These are phyloP conservation scores for Pagetopsis macropterus DNA, from an alignment of 2,797 vertebrate species.

Conservation along the genomic window DNA sequence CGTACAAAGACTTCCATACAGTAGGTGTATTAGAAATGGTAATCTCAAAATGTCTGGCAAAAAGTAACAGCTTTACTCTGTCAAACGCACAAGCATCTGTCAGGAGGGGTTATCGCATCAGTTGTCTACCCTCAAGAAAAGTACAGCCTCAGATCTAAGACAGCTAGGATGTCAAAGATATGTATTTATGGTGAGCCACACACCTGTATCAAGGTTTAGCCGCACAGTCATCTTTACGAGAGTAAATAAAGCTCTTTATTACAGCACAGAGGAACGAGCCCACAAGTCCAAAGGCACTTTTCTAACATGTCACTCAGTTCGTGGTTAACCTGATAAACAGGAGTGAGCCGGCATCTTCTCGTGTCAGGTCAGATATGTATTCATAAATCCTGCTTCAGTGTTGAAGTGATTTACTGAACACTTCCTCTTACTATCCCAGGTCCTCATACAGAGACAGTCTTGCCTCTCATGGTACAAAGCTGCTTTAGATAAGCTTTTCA, in stretches of 20 bases:
- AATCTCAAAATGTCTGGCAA: conserved; percentile 39
- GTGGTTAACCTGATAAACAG: conserved; percentile 63
- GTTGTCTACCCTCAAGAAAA: conserved; percentile 42
- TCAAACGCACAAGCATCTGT: conserved; percentile 23
- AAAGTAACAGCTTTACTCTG: conserved; percentile 35
- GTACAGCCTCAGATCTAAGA: conserved; percentile 48
- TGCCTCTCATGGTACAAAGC: conserved; percentile 8
- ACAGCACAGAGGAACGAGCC: conserved; percentile 52
- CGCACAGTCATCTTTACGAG: conserved; percentile 54
- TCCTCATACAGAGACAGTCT: conserved; percentile 9
- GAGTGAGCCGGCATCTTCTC: conserved; percentile 27
- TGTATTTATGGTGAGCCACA: conserved; percentile 65
- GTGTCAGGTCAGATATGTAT: conserved; percentile 45
- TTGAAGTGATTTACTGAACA: conserved; percentile 50
- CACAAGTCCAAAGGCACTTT: conserved; percentile 39
- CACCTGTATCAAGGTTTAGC: conserved; percentile 69
- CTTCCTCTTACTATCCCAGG: conserved; percentile 22
- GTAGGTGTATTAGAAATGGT: conserved; percentile 20
- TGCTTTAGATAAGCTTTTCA: conserved; percentile 50
- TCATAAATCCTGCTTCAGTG: conserved; percentile 44
- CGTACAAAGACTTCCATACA: conserved; percentile 27
- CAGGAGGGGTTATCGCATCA: conserved; percentile 46
- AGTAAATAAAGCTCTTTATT: conserved; percentile 74
- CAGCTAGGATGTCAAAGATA: conserved; percentile 45
- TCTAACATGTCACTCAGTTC: conserved; percentile 60